Percentiles rank a stretch among this genome's conserved stretches.
Evolutionary conservation across 1,140 invertebrate genomes (phyloP).

Genomic region (Drosophila nasuta): DNA sequence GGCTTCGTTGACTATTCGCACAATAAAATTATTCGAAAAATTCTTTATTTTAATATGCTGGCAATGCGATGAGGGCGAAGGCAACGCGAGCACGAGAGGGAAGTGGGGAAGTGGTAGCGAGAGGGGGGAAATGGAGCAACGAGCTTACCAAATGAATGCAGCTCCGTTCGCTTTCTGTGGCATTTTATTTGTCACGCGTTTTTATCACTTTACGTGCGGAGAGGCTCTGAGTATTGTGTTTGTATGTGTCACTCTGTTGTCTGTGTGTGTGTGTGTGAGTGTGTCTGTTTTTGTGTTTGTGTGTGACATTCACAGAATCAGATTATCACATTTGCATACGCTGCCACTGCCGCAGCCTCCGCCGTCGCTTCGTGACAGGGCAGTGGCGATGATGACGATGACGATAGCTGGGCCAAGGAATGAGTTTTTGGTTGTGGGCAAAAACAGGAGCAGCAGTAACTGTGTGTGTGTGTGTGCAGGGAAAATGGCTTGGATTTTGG

Average conservation of each 20-base stretch:
- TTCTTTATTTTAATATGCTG: conserved; percentile 74
- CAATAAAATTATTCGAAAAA: conserved; percentile 78
- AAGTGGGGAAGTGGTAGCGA: background rate
- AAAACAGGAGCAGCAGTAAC: too few relatives aligned
- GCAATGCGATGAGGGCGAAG: conserved; percentile 27
- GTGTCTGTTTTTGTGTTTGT: conserved; percentile 15
- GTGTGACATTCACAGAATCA: conserved; percentile 61
- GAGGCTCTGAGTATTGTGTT: conserved; percentile 33
- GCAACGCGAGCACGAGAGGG: background rate
- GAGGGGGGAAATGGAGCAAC: background rate
- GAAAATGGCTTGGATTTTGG: conserved; percentile 10
- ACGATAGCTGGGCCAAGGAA: conserved; percentile 40
- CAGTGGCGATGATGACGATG: conserved; percentile 44
- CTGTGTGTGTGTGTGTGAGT: background rate
- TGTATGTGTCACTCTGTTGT: conserved; percentile 1
- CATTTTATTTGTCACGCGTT: conserved; percentile 82
- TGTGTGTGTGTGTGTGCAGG: too few relatives aligned
- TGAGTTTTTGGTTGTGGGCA: conserved; percentile 22
- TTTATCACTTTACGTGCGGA: conserved; percentile 78
- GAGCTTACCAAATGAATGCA: conserved; percentile 55
- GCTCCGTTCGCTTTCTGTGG: conserved; percentile 53
- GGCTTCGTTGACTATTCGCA: conserved; percentile 53
- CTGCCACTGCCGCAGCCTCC: conserved; percentile 35
- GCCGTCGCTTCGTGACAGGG: conserved; percentile 55
- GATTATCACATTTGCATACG: conserved; percentile 83